Conservation (phyloP, 2,113 vertebrate genomes). For the Climacteris rufus region DNA sequence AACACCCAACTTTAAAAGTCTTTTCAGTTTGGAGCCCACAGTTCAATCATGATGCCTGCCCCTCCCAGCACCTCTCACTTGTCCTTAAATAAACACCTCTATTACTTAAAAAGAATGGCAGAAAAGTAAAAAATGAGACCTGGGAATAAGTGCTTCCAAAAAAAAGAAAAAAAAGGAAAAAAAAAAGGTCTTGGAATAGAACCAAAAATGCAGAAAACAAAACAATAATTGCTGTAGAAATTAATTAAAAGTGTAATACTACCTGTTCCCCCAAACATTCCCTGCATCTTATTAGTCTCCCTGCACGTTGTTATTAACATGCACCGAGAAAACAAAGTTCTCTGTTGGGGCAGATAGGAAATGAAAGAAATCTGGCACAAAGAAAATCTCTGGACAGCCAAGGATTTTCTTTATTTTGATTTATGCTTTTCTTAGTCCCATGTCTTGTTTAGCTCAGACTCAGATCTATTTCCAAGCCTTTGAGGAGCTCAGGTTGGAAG, state of each 20-base stretch:
- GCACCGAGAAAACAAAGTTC: not conserved
- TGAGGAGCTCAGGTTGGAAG: not conserved
- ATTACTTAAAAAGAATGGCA: not conserved
- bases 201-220: not conserved
- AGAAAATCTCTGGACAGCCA: not conserved
- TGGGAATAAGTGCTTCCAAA: not conserved
- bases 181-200: not conserved
- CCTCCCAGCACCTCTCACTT: conserved; percentile 16
- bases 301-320: not conserved
- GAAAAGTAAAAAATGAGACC: not conserved
- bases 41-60: conserved; percentile 36
- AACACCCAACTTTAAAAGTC: conserved; percentile 45
- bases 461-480: not conserved
- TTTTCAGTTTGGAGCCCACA: conserved; percentile 33
- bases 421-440: not conserved
- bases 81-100: conserved; percentile 9
- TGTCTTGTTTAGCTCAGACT: not conserved
- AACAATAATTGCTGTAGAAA: not conserved
- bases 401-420: not conserved
- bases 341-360: accelerated
- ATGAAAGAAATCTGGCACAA: not conserved
- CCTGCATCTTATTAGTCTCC: not conserved
- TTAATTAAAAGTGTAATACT: not conserved
- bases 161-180: not conserved
- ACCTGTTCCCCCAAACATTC: not conserved